Evolutionary conservation across 2,113 vertebrate genomes (phyloP).

Genomic region (Hypanus sabinus): DNA sequence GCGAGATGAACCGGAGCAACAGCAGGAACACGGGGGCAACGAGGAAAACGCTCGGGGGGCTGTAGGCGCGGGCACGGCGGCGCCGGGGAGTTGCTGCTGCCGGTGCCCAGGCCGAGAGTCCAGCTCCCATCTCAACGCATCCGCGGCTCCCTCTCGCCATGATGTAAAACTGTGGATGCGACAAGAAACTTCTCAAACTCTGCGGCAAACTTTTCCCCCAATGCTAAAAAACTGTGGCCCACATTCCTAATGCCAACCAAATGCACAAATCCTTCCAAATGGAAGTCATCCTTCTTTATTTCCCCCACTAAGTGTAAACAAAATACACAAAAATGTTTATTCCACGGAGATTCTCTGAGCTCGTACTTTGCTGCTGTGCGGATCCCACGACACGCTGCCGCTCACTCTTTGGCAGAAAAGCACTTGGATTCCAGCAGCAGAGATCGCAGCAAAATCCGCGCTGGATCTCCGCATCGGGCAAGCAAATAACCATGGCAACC

Average conservation of each 20-base stretch:
- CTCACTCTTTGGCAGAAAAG: neutral
- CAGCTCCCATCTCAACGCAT: constrained; percentile 33
- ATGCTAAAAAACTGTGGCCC: constrained; percentile 41
- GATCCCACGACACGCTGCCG: constrained; percentile 11
- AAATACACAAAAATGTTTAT: neutral
- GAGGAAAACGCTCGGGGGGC: neutral
- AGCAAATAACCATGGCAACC: constrained; percentile 17
- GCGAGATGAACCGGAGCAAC: neutral
- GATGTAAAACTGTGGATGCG: constrained; percentile 52
- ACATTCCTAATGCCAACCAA: constrained; percentile 39
- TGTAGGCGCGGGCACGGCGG: neutral
- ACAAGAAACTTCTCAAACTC: constrained; percentile 58
- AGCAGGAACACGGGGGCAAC: neutral
- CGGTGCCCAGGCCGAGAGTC: constrained; percentile 27
- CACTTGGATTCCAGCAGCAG: neutral
- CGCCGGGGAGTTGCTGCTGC: neutral
- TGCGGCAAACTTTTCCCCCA: constrained; percentile 41
- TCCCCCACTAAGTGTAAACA: neutral
- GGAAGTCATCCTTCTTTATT: neutral
- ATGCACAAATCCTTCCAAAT: constrained; percentile 42
- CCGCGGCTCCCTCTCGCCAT: constrained; percentile 58
- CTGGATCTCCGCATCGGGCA: neutral
- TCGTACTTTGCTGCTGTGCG: neutral
- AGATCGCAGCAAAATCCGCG: constrained; percentile 7
- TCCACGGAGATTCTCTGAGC: neutral